Evolutionary conservation across 2,113 vertebrate species (phyloP), one percentile per base, ranked within the genome.

Genomic region (Seriola rivoliana): DNA sequence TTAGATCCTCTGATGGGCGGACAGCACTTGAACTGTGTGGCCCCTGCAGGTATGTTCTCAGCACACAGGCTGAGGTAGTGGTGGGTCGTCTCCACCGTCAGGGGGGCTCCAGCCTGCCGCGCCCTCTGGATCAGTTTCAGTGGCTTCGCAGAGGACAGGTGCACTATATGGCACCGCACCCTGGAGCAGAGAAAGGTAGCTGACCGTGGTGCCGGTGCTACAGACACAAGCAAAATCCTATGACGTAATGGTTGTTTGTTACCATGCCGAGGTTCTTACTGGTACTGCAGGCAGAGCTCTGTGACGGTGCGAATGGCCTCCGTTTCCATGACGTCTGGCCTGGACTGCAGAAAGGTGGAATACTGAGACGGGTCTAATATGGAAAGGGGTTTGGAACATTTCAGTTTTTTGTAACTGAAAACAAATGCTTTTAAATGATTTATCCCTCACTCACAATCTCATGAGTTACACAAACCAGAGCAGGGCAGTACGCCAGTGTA

Each of bases 1-100:
- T 59, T 38, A 32, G 85, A 71, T 50, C 86, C 87, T 73, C 96
- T 90, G 72, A 97, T 96, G 4, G 96, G 96, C 2, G 96, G 96
- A 73, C 96, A 96, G 90, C 96, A 97, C 87, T 97, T 97, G 83
- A 95, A 97, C 66, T 96, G 95, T 0, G 96, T 97, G 79, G 95
- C 96, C 29, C 95, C 92, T 4, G 89, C 76, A 23, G 95, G 95
- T 69, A 97, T 94, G 82, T 90, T 44, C 79, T 96, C 96, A 32
- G 96, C 93, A 52, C 89, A 86, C 75, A 97, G 91, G 66, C 77
- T 95, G 71, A 97, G 95, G 86, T 97, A 97, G 89, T 97, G 96
- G 14, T 96, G 96, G 38, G 96, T 96, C 0, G 96, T 97, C 92
- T 97, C 96, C 82, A 96, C 94, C 0, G 95, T 96, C 67, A 97